Evolutionary conservation across 2,113 vertebrate species (phyloP), one percentile per base, ranked within the genome.

Genomic region (Muscicapa adusta): DNA sequence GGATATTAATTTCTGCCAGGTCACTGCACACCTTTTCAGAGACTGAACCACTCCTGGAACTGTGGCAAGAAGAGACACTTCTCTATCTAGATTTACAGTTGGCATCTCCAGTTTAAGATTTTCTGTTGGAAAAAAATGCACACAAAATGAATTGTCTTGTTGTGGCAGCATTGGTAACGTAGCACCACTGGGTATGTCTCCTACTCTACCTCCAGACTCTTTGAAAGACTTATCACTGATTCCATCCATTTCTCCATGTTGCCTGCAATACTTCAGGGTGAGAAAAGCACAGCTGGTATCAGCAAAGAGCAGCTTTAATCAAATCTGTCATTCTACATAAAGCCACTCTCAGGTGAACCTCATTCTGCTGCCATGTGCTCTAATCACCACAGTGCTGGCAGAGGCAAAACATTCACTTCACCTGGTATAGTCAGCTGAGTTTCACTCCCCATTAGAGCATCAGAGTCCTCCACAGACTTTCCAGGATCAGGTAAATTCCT

Each of bases 1-100:
- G 1, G 98, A 98, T 94, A 99, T 98, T 91, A 99, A 98, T 45
- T 96, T 97, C 80, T 98, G 95, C 99, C 99, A 99, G 92, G 98
- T 98, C 82, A 98, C 95, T 73, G 98, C 98, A 84, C 97, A 98
- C 23, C 97, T 97, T 94, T 99, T 98, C 95, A 99, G 86, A 45
- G 91, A 77, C 28, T 98, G 98, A 33, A 99, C 66, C 12, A 97
- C 91, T 38, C 96, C 97, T 18, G 86, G 67, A 94, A 97, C 88
- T 18, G 85, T 56, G 7, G 98, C 96, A 72, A 99, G 96, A 5
- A 83, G 74, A 5, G 95, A 50, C 57, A 98, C 95, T 10, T 98
- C 98, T 9, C 93, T 90, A 22, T 98, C 95, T 36, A 99, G 54
- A 50, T 98, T 98, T 42, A 99, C 10, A 42, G 97, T 80, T 9